Base-by-base conservation (phyloP, 2,797 vertebrate species). In the Rhyacichthys aspro region DNA sequence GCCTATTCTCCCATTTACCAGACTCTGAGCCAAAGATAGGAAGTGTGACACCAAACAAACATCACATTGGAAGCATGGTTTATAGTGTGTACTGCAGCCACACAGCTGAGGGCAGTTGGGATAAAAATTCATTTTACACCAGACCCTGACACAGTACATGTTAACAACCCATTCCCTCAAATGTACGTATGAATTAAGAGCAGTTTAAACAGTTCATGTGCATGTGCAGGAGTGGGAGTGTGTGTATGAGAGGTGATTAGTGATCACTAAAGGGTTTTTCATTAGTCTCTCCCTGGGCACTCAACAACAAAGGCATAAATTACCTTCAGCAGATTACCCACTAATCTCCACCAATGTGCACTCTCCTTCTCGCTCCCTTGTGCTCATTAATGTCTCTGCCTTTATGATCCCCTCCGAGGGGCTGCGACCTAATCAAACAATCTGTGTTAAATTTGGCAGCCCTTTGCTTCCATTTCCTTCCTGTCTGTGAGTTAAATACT, bases 211-310 rank as follows among this genome's bases (percentile, higher is more conserved):
- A 48, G 39, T 75, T 56, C 58, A 54, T 57, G 42, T 41, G 38
- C 23, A 28, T 44, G 71, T 58, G 70, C 33, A 48, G 10, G 60
- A 43, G 67, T 32, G 43, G 52, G 56, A 36, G 59, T 16, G 62
- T 55, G 55, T 11, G 53, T 62, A 46, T 65, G 72, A 78, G 72
- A 64, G 76, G 82, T 89, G 84, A 91, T 90, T 88, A 90, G 87
- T 85, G 78, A 87, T 87, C 89, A 86, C 87, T 73, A 83, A 90
- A 88, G 86, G 83, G 80, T 90, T 85, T 90, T 92, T 92, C 87
- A 91, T 91, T 92, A 88, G 80, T 85, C 78, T 76, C 81, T 90
- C 87, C 84, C 84, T 66, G 76, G 85, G 86, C 71, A 79, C 85
- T 86, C 62, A 36, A 88, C 81, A 89, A 90, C 86, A 88, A 86